Evolutionary conservation across 2,113 vertebrate species (phyloP), one percentile per base, ranked within the genome.

Genomic region (Alosa alosa): DNA sequence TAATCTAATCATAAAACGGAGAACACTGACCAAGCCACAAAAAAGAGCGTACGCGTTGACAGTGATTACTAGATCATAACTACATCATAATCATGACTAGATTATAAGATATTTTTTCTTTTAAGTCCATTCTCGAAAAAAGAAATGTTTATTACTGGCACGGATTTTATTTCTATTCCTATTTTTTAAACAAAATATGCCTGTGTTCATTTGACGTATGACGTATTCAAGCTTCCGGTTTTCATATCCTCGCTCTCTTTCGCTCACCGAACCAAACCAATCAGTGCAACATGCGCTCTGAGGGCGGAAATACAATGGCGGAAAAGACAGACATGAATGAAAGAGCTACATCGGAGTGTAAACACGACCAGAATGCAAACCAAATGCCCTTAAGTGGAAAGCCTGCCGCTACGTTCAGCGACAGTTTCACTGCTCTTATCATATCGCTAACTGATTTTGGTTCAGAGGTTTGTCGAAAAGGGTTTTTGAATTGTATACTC

Each of bases 391-490:
- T 75, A 75, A 4, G 47, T 0, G 88, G 87, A 49, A 18, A 49
- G 22, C 83, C n/a, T 36, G 86, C 87, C 88, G 89, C 88, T 88
- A 86, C 75, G 39, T 90, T 90, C 78, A 87, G 83, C 44, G 89
- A 93, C 41, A 94, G 92, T 81, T 3, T 94, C 81, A 86, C 83
- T 49, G 86, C 13, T 47, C 84, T 95, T 5, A 84, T 95, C 83
- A 90, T 75, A 78, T 90, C 90, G 36, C 49, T 95, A 0, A 85
- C 89, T 84, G 90, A 93, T 39, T 94, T 96, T 83, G 89, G 93
- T 6, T 85, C 88, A 86, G 91, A 96, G 95, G 95, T 96, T 91
- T 83, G 95, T 95, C 52, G 9, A 44, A 81, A 41, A 78, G 20
- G 83, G 85, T 87, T 86, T 55, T 82, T 64, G n/a, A n/a, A 86